Evolutionary conservation across 2,888 invertebrate genomes (phyloP).

Genomic region (Halictus ligatus): DNA sequence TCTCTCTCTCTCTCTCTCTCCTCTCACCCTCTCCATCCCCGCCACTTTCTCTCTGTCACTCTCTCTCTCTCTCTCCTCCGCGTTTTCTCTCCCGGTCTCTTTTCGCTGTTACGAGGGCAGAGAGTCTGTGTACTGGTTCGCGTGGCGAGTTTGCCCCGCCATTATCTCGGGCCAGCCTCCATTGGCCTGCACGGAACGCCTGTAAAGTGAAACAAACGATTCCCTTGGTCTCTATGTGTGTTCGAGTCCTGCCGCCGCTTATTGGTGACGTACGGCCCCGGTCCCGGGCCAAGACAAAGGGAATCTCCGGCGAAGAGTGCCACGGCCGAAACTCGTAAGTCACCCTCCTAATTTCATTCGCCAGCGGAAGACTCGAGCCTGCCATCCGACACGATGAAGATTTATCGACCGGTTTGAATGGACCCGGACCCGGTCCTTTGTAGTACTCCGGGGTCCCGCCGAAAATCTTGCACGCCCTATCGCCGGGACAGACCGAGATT

Average conservation of each 20-base stretch:
- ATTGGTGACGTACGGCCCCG: conserved; percentile 30
- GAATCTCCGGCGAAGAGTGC: conserved; percentile 1
- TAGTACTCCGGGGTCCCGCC: conserved; percentile 12
- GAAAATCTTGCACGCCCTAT: conserved; percentile 46
- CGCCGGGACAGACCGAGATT: conserved; percentile 22
- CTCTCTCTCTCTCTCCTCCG: not conserved
- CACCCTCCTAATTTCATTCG: conserved; percentile 64
- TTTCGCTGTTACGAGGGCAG: not conserved
- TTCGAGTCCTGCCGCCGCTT: conserved; percentile 15
- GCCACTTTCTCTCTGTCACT: not conserved
- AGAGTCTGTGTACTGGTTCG: conserved; percentile 22
- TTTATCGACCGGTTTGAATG: conserved; percentile 54
- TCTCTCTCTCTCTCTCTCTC: not conserved
- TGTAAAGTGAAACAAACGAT: conserved; percentile 66
- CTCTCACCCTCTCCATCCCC: not conserved
- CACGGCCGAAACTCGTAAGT: conserved; percentile 51
- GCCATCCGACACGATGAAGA: conserved; percentile 55
- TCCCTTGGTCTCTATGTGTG: conserved; percentile 14
- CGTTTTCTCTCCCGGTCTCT: not conserved
- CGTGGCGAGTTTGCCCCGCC: conserved; percentile 48
- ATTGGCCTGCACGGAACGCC: conserved; percentile 53
- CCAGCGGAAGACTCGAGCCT: conserved; percentile 42
- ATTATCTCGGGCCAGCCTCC: conserved; percentile 53
- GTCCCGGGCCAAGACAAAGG: conserved; percentile 13
- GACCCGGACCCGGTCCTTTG: conserved; percentile 16